Evolutionary conservation across 2,797 vertebrate genomes (phyloP).

Genomic region (Microchirus variegatus): DNA sequence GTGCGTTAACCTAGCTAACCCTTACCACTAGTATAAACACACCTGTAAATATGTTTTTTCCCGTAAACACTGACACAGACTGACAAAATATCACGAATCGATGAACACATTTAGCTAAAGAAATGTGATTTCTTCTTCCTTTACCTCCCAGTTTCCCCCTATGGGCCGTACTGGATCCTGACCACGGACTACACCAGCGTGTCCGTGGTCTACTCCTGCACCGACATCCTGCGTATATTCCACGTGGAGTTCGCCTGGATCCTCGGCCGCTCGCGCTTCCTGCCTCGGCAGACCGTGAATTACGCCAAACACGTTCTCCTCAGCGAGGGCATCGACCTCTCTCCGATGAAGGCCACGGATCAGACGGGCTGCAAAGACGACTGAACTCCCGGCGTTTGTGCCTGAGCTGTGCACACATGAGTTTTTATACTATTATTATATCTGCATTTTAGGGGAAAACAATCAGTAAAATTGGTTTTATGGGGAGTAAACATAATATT

Average conservation of each 20-base stretch:
- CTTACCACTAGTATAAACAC: too few relatives aligned
- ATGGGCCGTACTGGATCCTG: conserved; percentile 79
- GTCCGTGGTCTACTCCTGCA: conserved; percentile 80
- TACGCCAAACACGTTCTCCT: conserved; percentile 68
- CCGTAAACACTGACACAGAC: too few relatives aligned
- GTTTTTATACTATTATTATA: too few relatives aligned
- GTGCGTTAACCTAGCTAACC: too few relatives aligned
- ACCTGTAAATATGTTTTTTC: too few relatives aligned
- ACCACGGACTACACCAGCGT: conserved; percentile 77
- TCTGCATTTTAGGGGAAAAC: too few relatives aligned
- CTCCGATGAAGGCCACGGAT: conserved; percentile 70
- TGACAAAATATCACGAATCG: too few relatives aligned
- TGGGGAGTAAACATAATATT: too few relatives aligned
- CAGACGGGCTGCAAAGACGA: conserved; percentile 72
- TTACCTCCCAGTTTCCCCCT: conserved; percentile 73
- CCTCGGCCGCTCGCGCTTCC: conserved; percentile 72
- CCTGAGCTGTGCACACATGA: too few relatives aligned
- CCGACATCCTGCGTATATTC: conserved; percentile 73
- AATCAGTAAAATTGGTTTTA: too few relatives aligned
- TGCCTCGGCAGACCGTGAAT: conserved; percentile 45
- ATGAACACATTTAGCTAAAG: too few relatives aligned
- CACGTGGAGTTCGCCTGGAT: conserved; percentile 81
- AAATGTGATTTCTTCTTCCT: background rate
- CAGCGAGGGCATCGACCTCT: conserved; percentile 68
- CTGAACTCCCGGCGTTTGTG: conserved; percentile 8